Evolutionary conservation across 2,888 invertebrate genomes (phyloP).

Genomic region (Gari tellinella): DNA sequence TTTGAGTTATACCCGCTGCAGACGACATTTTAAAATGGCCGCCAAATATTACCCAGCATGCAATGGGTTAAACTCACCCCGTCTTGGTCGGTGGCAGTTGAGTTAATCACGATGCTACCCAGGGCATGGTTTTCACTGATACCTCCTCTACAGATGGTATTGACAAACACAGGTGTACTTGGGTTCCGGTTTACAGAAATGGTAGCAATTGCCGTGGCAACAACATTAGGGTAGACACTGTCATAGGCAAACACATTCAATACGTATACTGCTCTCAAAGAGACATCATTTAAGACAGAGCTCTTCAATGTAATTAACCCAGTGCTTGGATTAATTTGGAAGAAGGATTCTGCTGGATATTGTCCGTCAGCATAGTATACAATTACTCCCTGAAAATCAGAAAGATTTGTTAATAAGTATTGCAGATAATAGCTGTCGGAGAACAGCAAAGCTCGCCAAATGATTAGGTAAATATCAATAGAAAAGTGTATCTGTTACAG

Average conservation of each 20-base stretch:
- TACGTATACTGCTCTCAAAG: slow-evolving; percentile 60
- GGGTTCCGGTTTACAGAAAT: slow-evolving; percentile 78
- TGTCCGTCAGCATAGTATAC: slow-evolving; percentile 71
- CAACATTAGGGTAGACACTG: slow-evolving; percentile 67
- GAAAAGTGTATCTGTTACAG: too few species aligned
- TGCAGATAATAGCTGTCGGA: too few species aligned
- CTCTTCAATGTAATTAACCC: slow-evolving; percentile 59
- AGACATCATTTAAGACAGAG: slow-evolving; percentile 62
- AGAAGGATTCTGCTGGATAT: slow-evolving; percentile 76
- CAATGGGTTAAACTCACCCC: slow-evolving; percentile 72
- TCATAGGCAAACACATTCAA: slow-evolving; percentile 73
- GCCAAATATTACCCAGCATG: too few species aligned
- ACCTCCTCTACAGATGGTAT: slow-evolving; percentile 48
- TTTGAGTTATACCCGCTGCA: too few species aligned
- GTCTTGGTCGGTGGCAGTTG: slow-evolving; percentile 75
- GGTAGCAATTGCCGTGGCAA: slow-evolving; percentile 71
- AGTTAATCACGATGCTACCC: slow-evolving; percentile 66
- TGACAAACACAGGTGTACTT: slow-evolving; percentile 69
- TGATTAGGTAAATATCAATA: too few species aligned
- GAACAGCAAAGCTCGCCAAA: too few species aligned
- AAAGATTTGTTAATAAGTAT: too few species aligned
- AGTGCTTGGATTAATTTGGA: slow-evolving; percentile 65
- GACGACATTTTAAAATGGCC: too few species aligned
- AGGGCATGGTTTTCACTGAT: slow-evolving; percentile 67
- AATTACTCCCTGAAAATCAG: slow-evolving; percentile 73